Percentiles rank a stretch among this genome's conserved stretches.
phyloP scores from a whole-genome alignment of 2,888 invertebrate species.

The Caenorhabditis sulstoni region DNA sequence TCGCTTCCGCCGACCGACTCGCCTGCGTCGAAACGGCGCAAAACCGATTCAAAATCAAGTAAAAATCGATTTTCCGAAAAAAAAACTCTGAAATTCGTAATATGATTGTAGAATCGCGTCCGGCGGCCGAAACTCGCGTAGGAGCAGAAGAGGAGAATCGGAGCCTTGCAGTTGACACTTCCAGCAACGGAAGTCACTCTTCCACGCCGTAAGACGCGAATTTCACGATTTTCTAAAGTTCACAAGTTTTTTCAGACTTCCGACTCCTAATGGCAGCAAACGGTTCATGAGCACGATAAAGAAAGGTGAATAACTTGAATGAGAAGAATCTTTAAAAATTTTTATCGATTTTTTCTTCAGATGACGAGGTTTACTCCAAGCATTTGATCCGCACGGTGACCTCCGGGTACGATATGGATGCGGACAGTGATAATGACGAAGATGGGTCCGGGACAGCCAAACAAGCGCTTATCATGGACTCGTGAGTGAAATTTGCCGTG shows the following conservation, averaged over 20 bases:
- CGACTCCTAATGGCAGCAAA: neutral
- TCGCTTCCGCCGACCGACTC: neutral
- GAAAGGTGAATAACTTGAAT: neutral
- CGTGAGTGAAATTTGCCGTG: conserved; percentile 4
- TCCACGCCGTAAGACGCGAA: too few species aligned
- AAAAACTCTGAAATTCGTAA: too few species aligned
- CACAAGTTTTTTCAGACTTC: neutral
- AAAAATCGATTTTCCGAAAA: too few species aligned
- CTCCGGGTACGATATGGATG: conserved; percentile 34
- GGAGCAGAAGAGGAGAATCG: too few species aligned
- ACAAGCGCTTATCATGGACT: conserved; percentile 12
- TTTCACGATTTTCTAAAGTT: too few species aligned
- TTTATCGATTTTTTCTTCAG: conserved; percentile 5
- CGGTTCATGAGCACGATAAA: too few species aligned
- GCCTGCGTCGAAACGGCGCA: neutral
- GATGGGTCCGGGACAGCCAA: conserved; percentile 2
- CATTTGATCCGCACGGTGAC: neutral
- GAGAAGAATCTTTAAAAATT: neutral
- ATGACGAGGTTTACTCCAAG: conserved; percentile 14
- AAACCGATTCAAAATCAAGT: conserved; percentile 12
- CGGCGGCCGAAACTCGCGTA: too few species aligned
- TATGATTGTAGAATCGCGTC: too few species aligned
- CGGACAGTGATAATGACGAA: conserved; percentile 41
- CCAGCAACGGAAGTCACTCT: too few species aligned
- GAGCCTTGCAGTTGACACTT: too few species aligned